Evolutionary conservation across 2,113 vertebrate species (phyloP).

Genomic region (Etheostoma cragini): DNA sequence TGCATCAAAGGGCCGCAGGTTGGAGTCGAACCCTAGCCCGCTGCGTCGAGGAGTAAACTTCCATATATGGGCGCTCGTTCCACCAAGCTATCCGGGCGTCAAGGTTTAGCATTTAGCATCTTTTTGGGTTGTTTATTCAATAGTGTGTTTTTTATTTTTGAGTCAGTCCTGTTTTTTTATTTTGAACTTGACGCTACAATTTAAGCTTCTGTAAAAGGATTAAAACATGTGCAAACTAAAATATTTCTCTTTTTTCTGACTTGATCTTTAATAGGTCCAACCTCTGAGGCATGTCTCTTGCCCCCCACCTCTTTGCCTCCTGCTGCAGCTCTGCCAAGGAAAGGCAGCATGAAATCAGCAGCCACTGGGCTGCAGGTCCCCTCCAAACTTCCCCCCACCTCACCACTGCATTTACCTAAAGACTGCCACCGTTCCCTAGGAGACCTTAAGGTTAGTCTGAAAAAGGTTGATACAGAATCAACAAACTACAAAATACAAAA

Average conservation of each 20-base stretch:
- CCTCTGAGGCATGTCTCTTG: slow-evolving; percentile 87
- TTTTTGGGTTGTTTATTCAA: neutral
- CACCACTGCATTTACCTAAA: slow-evolving; percentile 81
- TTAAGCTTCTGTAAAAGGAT: neutral
- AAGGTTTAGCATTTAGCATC: neutral
- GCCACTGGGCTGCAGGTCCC: slow-evolving; percentile 69
- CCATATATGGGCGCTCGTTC: no score
- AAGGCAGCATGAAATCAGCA: slow-evolving; percentile 75
- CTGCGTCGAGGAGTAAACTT: no score
- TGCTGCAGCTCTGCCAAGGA: slow-evolving; percentile 75
- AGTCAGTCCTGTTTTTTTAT: neutral
- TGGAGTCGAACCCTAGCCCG: no score
- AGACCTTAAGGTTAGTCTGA: slow-evolving; percentile 89
- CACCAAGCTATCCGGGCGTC: no score
- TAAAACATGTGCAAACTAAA: neutral
- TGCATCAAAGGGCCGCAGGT: no score
- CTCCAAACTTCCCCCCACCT: slow-evolving; percentile 80
- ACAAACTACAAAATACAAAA: neutral
- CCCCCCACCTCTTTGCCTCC: slow-evolving; percentile 71
- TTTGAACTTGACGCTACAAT: neutral
- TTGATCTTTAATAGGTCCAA: slow-evolving; percentile 81
- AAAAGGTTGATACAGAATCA: neutral
- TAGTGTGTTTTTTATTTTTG: neutral
- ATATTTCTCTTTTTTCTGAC: neutral
- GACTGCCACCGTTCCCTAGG: slow-evolving; percentile 91